A percentile compares a stretch with the other conserved stretches of the same genome.
Conservation (phyloP, 2,797 vertebrate species). For the Eulemur coronatus region DNA sequence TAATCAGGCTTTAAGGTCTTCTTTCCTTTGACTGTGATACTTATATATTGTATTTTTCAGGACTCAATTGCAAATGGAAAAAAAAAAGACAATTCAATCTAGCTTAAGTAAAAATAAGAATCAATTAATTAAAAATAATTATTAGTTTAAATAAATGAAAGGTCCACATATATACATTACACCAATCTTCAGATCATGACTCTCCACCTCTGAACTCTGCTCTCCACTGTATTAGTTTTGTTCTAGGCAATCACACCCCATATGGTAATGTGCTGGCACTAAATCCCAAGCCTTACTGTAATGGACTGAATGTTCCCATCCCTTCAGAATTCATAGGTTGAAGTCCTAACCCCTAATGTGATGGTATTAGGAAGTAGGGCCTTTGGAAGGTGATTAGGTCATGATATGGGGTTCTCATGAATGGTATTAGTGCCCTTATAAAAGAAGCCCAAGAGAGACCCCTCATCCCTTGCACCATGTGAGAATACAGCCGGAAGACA, state of each 20-base stretch:
- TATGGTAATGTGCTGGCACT: fast-evolving
- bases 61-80: not conserved
- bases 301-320: not conserved
- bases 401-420: not conserved
- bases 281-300: not conserved
- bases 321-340: not conserved
- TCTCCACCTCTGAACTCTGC: not conserved
- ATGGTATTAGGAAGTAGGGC: not conserved
- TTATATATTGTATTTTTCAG: not conserved
- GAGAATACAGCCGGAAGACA: not conserved
- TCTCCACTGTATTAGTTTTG: not conserved
- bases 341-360: not conserved
- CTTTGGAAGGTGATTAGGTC: not conserved
- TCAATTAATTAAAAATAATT: not conserved
- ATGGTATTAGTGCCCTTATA: too few species aligned
- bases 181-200: not conserved
- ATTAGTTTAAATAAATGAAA: not conserved
- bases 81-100: not conserved
- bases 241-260: not conserved
- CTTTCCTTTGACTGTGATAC: not conserved
- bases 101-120: not conserved
- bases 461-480: not conserved
- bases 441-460: not conserved
- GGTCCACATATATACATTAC: too few species aligned
- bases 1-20: not conserved